Conservation (phyloP, 1,140 invertebrate genomes). For the Drosophila kikkawai region DNA sequence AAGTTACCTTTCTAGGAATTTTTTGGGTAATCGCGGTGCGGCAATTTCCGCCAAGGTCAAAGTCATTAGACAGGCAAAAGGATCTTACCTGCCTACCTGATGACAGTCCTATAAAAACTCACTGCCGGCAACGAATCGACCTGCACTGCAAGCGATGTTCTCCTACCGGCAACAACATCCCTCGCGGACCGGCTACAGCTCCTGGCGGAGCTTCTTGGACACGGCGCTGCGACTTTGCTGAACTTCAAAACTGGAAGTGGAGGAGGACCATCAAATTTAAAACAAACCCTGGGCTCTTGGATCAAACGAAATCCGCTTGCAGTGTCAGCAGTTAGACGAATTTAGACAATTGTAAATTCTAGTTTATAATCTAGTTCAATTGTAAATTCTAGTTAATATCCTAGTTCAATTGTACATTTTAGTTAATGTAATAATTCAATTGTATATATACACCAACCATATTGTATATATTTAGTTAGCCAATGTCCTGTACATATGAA, state of each 20-base stretch:
- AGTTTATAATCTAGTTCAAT: constrained; percentile 33
- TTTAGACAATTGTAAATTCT: constrained; percentile 55
- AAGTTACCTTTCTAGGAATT: constrained; percentile 49
- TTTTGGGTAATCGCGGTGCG: constrained; percentile 36
- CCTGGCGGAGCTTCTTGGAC: constrained; percentile 10
- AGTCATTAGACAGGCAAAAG: constrained; percentile 59
- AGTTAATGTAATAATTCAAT: constrained; percentile 39
- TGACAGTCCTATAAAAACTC: constrained; percentile 55
- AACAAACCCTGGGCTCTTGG: background rate
- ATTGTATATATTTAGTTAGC: constrained; percentile 40
- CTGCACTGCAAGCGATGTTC: constrained; percentile 66
- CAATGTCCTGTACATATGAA: constrained; percentile 51
- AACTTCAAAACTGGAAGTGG: background rate
- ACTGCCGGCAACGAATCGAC: constrained; percentile 12
- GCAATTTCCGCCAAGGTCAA: constrained; percentile 63
- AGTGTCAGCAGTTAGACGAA: constrained; percentile 50
- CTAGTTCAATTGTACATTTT: constrained; percentile 46
- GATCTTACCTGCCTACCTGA: constrained; percentile 53
- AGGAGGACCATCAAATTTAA: background rate
- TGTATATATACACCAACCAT: constrained; percentile 39
- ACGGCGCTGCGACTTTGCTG: background rate
- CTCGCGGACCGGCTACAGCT: constrained; percentile 3
- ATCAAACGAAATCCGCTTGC: constrained; percentile 19
- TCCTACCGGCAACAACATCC: constrained; percentile 54
- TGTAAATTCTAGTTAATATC: constrained; percentile 45